A percentile compares a stretch with the other conserved stretches of the same genome.
Evolutionary conservation across 2,113 vertebrate species (phyloP).

Genomic region (Danio rerio): DNA sequence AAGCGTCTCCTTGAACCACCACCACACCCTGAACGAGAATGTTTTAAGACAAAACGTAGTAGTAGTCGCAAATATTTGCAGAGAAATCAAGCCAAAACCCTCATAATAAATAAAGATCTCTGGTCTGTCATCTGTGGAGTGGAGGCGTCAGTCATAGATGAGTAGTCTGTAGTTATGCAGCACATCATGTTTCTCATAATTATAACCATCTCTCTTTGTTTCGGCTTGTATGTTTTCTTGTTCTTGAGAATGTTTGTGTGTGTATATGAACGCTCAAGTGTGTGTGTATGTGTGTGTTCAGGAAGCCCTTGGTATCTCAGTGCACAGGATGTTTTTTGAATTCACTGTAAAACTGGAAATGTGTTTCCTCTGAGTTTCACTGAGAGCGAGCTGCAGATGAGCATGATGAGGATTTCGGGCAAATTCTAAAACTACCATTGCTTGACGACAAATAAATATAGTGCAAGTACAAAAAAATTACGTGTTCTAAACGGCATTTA

Average conservation of each 20-base stretch:
- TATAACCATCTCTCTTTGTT: background rate
- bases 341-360: constrained; percentile 65
- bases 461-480: no score
- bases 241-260: constrained; percentile 19
- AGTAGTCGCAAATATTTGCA: constrained; percentile 19
- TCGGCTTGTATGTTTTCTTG: constrained; percentile 24
- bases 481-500: no score
- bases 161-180: constrained; percentile 13
- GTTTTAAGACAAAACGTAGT: background rate
- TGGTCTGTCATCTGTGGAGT: background rate
- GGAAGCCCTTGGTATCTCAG: constrained; percentile 57
- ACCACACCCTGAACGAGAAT: constrained; percentile 43
- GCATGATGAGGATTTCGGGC: background rate
- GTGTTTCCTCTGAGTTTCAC: constrained; percentile 61
- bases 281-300: constrained; percentile 36
- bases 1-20: background rate
- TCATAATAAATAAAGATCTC: background rate
- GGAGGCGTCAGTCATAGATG: background rate
- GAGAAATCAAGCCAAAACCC: constrained; percentile 10
- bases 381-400: background rate
- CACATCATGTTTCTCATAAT: background rate
- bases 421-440: no score
- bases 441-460: no score
- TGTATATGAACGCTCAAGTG: constrained; percentile 7
- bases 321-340: constrained; percentile 61